Percentiles rank a stretch among this genome's conserved stretches.
phyloP scores from a whole-genome alignment of 2,797 vertebrate species.

The Heliangelus exortis region DNA sequence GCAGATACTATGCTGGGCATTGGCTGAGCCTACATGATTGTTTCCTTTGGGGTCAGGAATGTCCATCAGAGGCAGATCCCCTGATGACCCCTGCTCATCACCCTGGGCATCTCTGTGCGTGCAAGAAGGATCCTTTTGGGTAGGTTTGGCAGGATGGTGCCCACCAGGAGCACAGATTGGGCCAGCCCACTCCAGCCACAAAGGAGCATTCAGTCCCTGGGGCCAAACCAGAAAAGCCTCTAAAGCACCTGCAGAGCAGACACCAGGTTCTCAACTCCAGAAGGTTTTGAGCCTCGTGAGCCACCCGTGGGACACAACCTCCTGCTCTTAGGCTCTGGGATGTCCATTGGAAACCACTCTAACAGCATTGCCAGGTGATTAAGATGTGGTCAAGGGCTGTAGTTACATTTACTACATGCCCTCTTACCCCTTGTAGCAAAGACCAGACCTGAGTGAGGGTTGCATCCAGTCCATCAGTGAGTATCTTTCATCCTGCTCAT shows the following conservation, averaged over 20 bases:
- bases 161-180: not conserved
- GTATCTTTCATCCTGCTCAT: not conserved
- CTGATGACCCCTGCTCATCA: not conserved
- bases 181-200: not conserved
- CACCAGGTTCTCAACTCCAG: not conserved
- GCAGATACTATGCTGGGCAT: not conserved
- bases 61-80: not conserved
- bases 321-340: not conserved
- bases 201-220: accelerated
- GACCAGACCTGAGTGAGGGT: accelerated
- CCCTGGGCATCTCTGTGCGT: accelerated
- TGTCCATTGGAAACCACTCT: too few relatives aligned
- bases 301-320: not conserved
- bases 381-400: accelerated
- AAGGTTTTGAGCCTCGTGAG: not conserved
- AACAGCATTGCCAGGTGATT: not conserved
- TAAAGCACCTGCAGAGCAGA: not conserved
- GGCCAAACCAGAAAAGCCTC: not conserved
- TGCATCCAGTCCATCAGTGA: not conserved
- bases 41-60: not conserved
- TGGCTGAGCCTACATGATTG: accelerated
- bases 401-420: not conserved
- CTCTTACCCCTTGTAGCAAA: accelerated
- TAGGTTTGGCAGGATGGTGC: accelerated
- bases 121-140: not conserved